Conservation (phyloP, 1,140 invertebrate genomes). For the Scaptomyza montana region DNA sequence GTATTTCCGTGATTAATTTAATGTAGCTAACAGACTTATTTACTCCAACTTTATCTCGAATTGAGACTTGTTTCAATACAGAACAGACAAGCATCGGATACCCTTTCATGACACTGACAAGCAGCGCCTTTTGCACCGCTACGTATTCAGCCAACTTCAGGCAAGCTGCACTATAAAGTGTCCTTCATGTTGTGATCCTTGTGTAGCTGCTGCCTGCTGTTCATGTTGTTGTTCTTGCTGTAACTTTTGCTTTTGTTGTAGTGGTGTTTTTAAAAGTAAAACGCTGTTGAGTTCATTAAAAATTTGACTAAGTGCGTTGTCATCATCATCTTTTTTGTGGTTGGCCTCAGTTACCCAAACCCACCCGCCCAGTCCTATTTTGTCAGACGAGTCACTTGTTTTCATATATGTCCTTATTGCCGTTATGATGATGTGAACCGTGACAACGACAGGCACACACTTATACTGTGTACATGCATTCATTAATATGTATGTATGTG, state of each 20-base stretch:
- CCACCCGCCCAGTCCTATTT: background rate
- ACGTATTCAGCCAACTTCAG: constrained; percentile 26
- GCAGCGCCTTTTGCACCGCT: constrained; percentile 4
- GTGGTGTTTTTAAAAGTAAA: constrained; percentile 66
- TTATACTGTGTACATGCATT: constrained; percentile 41
- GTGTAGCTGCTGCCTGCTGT: background rate
- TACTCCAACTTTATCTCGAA: too few species aligned
- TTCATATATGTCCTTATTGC: constrained; percentile 52
- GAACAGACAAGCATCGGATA: background rate
- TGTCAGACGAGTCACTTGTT: constrained; percentile 18
- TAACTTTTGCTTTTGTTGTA: constrained; percentile 11
- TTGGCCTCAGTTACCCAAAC: background rate
- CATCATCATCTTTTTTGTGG: constrained; percentile 52
- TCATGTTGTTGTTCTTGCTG: background rate
- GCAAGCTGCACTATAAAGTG: constrained; percentile 27
- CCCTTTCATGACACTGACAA: constrained; percentile 23
- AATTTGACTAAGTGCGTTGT: constrained; percentile 78
- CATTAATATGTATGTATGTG: constrained; percentile 18
- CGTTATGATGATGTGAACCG: constrained; percentile 20
- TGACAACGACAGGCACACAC: constrained; percentile 37
- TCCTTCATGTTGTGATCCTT: constrained; percentile 31
- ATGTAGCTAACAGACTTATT: too few species aligned
- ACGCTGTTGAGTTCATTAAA: constrained; percentile 79
- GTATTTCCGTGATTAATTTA: too few species aligned
- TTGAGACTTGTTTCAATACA: too few species aligned